Evolutionary conservation across 2,888 invertebrate genomes (phyloP).

Genomic region (Xanthostigma xanthostigma): DNA sequence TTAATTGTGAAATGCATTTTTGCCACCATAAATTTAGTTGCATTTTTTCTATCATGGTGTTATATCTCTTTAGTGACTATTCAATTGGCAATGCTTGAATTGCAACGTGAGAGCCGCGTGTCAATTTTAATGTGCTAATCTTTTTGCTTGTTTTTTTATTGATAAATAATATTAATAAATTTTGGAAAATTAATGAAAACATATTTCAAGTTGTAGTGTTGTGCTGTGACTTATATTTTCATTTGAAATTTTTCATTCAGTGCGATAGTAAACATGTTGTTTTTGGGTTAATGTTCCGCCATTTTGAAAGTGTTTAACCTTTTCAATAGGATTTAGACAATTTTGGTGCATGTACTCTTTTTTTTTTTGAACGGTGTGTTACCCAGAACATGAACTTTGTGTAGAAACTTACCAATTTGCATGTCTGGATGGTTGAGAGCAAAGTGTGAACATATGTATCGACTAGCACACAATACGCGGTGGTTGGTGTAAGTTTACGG

Average conservation of each 20-base stretch:
- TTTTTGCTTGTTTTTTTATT: constrained; percentile 25
- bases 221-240: neutral
- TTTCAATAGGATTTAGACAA: constrained; percentile 14
- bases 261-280: constrained; percentile 15
- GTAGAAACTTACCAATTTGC: too few species aligned
- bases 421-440: constrained; percentile 12
- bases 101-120: constrained; percentile 34
- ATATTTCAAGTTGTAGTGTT: neutral
- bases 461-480: constrained; percentile 37
- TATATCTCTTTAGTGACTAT: too few species aligned
- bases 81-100: constrained; percentile 19
- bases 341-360: neutral
- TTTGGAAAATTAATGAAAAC: constrained; percentile 1
- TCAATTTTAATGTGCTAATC: constrained; percentile 28
- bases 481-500: constrained; percentile 44
- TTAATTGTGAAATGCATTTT: too few species aligned
- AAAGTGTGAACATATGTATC: constrained; percentile 28
- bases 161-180: constrained; percentile 24
- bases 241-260: neutral
- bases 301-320: constrained; percentile 31
- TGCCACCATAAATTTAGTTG: too few species aligned
- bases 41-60: too few species aligned
- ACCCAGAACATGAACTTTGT: too few species aligned
- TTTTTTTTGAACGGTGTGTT: neutral
- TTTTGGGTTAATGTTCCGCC: constrained; percentile 30